These are phyloP conservation scores for Agonopterix alstromeriana DNA, from an alignment of 2,888 invertebrate genomes.

Conservation along the genomic window DNA sequence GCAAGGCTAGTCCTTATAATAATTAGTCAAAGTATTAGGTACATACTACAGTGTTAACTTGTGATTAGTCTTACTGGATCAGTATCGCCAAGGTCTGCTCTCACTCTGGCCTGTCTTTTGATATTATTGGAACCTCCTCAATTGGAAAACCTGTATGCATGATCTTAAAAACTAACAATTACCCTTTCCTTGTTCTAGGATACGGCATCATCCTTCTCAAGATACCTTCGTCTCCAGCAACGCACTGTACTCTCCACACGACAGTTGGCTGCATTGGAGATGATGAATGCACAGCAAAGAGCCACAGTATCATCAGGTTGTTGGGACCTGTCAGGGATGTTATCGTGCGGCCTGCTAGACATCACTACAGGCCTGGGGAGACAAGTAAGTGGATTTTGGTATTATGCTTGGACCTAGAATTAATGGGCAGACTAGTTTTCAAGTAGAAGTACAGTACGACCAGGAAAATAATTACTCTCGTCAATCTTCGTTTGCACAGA, in stretches of 20 bases:
- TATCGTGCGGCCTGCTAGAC: slow-evolving; percentile 78
- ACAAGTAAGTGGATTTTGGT: slow-evolving; percentile 64
- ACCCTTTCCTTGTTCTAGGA: slow-evolving; percentile 60
- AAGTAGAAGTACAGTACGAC: no score
- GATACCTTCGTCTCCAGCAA: slow-evolving; percentile 77
- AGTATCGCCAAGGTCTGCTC: no score
- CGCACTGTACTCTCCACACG: slow-evolving; percentile 78
- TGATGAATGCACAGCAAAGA: slow-evolving; percentile 74
- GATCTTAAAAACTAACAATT: neutral
- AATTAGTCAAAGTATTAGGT: no score
- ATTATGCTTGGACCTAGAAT: neutral
- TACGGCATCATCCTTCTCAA: slow-evolving; percentile 79
- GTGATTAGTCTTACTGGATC: no score
- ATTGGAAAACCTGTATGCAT: neutral
- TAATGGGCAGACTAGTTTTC: no score
- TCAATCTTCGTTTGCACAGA: no score
- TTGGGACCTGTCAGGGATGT: slow-evolving; percentile 80
- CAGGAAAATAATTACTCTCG: no score
- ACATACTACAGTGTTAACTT: no score
- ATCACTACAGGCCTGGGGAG: slow-evolving; percentile 79
- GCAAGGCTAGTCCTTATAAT: no score
- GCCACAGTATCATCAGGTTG: slow-evolving; percentile 78
- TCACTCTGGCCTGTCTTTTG: no score
- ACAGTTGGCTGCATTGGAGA: slow-evolving; percentile 76
- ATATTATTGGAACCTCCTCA: no score